Evolutionary conservation across 2,797 vertebrate genomes (phyloP), one percentile per base, ranked within the genome.

Genomic region (Salmo trutta): DNA sequence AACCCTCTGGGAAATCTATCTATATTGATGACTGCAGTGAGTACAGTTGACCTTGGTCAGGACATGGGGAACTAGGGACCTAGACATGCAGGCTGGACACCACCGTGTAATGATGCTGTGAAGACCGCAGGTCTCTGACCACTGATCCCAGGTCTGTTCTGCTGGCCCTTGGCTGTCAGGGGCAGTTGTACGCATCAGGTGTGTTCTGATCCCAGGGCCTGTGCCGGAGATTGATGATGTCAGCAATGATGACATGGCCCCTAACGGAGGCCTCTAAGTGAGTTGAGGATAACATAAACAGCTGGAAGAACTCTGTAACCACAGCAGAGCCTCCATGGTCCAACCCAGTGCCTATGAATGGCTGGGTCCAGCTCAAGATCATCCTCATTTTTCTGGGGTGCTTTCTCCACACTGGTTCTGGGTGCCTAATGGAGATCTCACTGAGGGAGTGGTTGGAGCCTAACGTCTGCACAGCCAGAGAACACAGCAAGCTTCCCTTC

Each of bases 251-350:
- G 56, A n/a, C n/a, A 74, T 29, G 47, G 27, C n/a, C 73, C 47
- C 41, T 56, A 52, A 19, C 21, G 51, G 71, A 31, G 51, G 41
- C 24, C 71, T 78, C 27, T 71, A 47, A 47, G 71, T 73, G 51
- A 52, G 31, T n/a, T 5, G 31, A 47, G 33, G 47, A 66, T 69
- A 77, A 54, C 56, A 24, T 12, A 51, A 75, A 47, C 77, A 67
- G 77, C 74, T 76, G 74, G 74, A 54, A 62, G 53, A 21, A 33
- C 15, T 71, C 71, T 66, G 71, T 79, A 59, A 74, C 74, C 65
- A 79, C 21, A 65, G 79, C 68, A 59, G 54, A 75, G 65, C 24
- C 41, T 52, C 24, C 31, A 15, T 62, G 72, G 47, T 27, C 33
- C n/a, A 10, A 2, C 66, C 12, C 7, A 31, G 67, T 68, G 74